Percentiles rank a stretch among this genome's conserved stretches.
Conservation (phyloP, 2,797 vertebrate species). For the Acipenser ruthenus region DNA sequence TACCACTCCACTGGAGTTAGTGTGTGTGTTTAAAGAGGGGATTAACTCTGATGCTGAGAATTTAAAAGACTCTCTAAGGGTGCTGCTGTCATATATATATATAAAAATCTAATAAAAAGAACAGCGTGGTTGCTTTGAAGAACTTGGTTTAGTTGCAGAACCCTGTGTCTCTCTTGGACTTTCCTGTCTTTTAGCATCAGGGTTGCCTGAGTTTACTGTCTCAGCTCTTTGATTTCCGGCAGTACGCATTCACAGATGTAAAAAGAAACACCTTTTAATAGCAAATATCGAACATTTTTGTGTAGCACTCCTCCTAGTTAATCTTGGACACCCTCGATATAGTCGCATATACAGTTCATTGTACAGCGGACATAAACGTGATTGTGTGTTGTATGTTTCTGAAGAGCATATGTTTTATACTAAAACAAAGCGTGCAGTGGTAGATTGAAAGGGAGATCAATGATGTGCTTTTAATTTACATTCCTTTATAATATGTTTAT, state of each 20-base stretch:
- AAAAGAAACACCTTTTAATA: conserved; percentile 32
- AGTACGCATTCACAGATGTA: conserved; percentile 40
- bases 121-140: no score
- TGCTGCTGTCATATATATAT: no score
- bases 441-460: conserved; percentile 58
- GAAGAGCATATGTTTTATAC: conserved; percentile 76
- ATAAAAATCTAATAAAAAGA: no score
- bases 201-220: background rate
- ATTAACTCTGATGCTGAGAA: no score
- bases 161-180: background rate
- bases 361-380: conserved; percentile 66
- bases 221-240: conserved; percentile 32
- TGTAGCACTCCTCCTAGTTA: conserved; percentile 21
- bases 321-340: conserved; percentile 48
- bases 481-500: conserved; percentile 39
- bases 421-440: conserved; percentile 64
- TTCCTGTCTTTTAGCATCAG: background rate
- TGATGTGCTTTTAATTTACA: conserved; percentile 51
- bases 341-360: conserved; percentile 50
- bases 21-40: no score
- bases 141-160: conserved; percentile 20
- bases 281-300: conserved; percentile 44
- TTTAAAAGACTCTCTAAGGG: no score
- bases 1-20: no score
- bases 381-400: conserved; percentile 79